These are phyloP conservation scores for Apus apus DNA, from an alignment of 2,113 vertebrate species.

Conservation along the genomic window DNA sequence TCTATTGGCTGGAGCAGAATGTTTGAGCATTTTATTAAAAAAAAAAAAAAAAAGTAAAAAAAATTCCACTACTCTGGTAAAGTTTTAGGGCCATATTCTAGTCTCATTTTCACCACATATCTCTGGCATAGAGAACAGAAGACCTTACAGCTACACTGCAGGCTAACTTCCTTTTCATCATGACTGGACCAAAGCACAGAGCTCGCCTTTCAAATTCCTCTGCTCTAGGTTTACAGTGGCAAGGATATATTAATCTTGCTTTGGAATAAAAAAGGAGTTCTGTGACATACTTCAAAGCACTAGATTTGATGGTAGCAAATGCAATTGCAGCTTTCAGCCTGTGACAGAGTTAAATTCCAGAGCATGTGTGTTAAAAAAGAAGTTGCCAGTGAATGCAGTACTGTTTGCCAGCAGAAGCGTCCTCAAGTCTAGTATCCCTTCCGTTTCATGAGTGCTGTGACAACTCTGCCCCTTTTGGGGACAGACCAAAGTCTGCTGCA, in stretches of 20 bases:
- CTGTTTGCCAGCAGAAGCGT: conserved; percentile 3
- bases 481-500: conserved; percentile 28
- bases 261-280: neutral
- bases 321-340: neutral
- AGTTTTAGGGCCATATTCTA: conserved; percentile 3
- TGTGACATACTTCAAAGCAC: neutral
- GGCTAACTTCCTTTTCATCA: neutral
- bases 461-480: conserved; percentile 25
- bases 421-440: neutral
- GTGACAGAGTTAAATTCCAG: neutral
- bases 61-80: neutral
- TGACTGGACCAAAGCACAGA: neutral
- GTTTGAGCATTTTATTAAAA: neutral
- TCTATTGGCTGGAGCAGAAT: neutral
- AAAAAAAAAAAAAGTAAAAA: neutral
- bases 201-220: neutral
- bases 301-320: neutral
- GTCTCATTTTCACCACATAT: neutral
- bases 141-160: neutral
- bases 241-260: neutral
- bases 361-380: neutral
- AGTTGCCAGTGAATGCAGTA: neutral
- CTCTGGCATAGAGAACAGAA: neutral
- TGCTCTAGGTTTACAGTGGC: neutral
- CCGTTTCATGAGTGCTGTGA: neutral